These are phyloP conservation scores for Platynereis dumerilii DNA, from an alignment of 2,888 invertebrate species.

Conservation along the genomic window DNA sequence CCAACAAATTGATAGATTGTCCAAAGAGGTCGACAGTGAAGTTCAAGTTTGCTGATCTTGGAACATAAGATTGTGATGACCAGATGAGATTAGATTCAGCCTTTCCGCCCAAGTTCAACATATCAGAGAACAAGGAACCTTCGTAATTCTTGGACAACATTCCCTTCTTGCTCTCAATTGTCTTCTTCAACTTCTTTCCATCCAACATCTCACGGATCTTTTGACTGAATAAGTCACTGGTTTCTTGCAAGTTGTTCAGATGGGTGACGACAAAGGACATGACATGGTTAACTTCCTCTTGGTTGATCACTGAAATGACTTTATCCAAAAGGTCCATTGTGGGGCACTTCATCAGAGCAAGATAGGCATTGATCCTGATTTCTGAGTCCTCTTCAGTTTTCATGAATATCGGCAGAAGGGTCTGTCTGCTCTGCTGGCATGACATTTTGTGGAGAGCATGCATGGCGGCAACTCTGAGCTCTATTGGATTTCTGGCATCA, in stretches of 20 bases:
- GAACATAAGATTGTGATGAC: constrained; percentile 59
- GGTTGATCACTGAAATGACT: constrained; percentile 67
- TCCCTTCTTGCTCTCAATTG: constrained; percentile 83
- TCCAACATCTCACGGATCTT: constrained; percentile 85
- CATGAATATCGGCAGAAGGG: constrained; percentile 71
- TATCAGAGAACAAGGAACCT: constrained; percentile 77
- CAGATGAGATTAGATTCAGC: constrained; percentile 61
- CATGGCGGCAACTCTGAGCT: constrained; percentile 78
- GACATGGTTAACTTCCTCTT: constrained; percentile 87
- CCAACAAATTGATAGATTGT: constrained; percentile 84
- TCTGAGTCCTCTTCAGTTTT: constrained; percentile 79
- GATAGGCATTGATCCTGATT: constrained; percentile 82
- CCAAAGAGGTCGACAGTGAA: constrained; percentile 69
- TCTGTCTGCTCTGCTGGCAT: constrained; percentile 66
- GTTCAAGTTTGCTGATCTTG: constrained; percentile 60
- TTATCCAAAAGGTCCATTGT: constrained; percentile 76
- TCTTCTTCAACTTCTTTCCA: constrained; percentile 78
- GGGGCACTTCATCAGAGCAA: constrained; percentile 89
- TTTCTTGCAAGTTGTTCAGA: constrained; percentile 83
- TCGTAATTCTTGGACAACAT: constrained; percentile 92
- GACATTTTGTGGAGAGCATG: constrained; percentile 75
- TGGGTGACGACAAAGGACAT: constrained; percentile 97
- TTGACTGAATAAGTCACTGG: constrained; percentile 81
- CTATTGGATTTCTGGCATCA: constrained; percentile 71
- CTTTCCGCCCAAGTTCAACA: constrained; percentile 70